phyloP scores from a whole-genome alignment of 2,113 vertebrate genomes.

The Lepisosteus oculatus region DNA sequence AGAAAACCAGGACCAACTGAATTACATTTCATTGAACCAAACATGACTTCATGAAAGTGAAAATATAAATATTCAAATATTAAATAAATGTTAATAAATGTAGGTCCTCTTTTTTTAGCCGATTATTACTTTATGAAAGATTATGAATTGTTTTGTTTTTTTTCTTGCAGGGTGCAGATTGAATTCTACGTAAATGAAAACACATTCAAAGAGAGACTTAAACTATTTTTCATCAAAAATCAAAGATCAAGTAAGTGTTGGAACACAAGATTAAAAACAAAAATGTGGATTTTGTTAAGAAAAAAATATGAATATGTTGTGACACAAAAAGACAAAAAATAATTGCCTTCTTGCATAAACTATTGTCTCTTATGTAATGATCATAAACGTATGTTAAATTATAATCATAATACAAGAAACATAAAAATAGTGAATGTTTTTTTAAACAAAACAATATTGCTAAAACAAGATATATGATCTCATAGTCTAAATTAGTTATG shows the following conservation, averaged over 20 bases:
- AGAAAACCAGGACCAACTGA: no score
- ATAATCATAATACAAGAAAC: background rate
- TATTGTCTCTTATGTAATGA: background rate
- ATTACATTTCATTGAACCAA: no score
- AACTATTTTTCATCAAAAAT: conserved; percentile 87
- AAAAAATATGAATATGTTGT: background rate
- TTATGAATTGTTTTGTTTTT: background rate
- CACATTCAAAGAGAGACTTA: conserved; percentile 81
- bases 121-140: conserved; percentile 10
- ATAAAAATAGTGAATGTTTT: background rate
- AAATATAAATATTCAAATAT: no score
- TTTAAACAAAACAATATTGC: background rate
- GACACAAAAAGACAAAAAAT: background rate
- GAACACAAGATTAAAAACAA: background rate
- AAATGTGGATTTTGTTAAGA: background rate
- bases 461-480: background rate
- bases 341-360: background rate
- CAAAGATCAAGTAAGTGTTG: conserved; percentile 82
- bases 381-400: background rate
- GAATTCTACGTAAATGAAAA: conserved; percentile 84
- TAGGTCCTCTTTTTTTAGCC: no score
- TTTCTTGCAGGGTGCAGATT: conserved; percentile 74
- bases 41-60: no score
- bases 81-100: no score
- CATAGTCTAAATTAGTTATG: background rate